Percentiles rank a stretch among this genome's conserved stretches.
Conservation (phyloP, 1,140 invertebrate species). For the Melanaphis sacchari region DNA sequence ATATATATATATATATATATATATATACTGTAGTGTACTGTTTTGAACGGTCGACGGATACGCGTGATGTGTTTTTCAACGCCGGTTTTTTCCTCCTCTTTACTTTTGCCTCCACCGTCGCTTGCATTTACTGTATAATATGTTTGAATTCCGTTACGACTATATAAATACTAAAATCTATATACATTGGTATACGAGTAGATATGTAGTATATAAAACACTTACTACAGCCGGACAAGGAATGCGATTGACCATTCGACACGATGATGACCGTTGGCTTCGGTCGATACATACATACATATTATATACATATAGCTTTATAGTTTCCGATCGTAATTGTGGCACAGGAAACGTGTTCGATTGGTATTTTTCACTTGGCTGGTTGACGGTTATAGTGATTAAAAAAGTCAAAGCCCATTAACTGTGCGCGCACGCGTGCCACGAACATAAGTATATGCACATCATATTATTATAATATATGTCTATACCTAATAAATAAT, state of each 20-base stretch:
- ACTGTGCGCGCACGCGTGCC: not conserved
- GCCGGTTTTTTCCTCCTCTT: not conserved
- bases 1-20: not conserved
- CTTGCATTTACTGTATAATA: not conserved
- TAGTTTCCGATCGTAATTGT: not conserved
- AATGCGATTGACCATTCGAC: not conserved
- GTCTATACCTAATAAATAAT: not conserved
- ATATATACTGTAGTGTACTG: not conserved
- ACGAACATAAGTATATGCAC: not conserved
- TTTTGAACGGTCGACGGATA: not conserved
- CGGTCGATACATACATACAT: not conserved
- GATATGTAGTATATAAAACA: not conserved
- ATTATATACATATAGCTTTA: not conserved
- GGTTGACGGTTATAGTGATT: not conserved
- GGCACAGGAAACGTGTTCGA: not conserved
- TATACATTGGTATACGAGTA: not conserved
- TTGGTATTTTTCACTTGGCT: conserved; percentile 20
- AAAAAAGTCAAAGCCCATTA: not conserved
- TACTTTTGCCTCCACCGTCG: not conserved
- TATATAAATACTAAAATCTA: not conserved
- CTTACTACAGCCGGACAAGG: not conserved
- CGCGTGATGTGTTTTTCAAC: conserved; percentile 8
- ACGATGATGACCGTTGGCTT: not conserved
- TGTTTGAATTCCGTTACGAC: not conserved
- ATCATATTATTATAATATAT: not conserved